phyloP scores from a whole-genome alignment of 2,113 vertebrate genomes.

The Sinocyclocheilus anophthalmus region DNA sequence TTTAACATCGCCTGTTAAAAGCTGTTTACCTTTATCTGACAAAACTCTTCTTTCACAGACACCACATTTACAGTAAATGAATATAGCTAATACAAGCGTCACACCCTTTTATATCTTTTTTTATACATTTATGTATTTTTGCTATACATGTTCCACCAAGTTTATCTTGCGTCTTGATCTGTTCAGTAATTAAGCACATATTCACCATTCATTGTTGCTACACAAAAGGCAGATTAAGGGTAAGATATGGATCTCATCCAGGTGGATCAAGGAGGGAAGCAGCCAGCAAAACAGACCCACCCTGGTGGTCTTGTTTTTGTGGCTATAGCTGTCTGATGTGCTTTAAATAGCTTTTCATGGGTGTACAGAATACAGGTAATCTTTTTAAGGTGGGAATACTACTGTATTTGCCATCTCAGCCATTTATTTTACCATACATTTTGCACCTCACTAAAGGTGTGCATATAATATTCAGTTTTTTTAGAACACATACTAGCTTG shows the following conservation, averaged over 20 bases:
- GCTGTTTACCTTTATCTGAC: background rate
- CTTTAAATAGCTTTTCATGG: background rate
- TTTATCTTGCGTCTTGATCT: background rate
- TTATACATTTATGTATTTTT: background rate
- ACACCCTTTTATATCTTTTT: background rate
- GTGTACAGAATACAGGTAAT: background rate
- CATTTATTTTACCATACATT: background rate
- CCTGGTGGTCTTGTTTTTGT: background rate
- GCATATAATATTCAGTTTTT: background rate
- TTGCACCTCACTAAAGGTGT: background rate
- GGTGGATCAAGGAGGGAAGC: background rate
- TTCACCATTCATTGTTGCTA: conserved; percentile 24
- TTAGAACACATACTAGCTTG: background rate
- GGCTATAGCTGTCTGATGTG: background rate
- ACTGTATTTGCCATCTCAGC: background rate
- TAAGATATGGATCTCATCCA: background rate
- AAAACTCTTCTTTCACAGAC: background rate
- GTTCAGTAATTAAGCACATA: conserved; percentile 15
- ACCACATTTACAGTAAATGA: background rate
- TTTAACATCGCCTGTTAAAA: background rate
- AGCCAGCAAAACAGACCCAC: background rate
- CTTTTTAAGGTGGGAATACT: too few species aligned
- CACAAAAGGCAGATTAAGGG: conserved; percentile 7
- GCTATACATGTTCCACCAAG: too few species aligned
- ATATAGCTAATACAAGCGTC: background rate